Evolutionary conservation across 2,888 invertebrate species (phyloP).

Genomic region (Macaria notata): DNA sequence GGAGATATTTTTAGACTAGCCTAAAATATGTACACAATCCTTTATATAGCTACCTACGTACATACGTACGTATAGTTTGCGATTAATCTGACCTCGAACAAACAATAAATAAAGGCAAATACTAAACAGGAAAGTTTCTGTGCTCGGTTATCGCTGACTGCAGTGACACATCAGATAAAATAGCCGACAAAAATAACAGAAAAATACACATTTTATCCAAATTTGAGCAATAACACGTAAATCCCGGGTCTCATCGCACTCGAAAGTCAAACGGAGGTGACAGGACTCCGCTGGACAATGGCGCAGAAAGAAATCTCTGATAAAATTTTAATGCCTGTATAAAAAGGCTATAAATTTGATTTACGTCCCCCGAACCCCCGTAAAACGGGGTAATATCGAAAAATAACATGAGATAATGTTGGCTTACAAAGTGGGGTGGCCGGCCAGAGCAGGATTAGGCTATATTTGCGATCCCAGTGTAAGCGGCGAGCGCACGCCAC

Average conservation of each 20-base stretch:
- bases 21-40: no score
- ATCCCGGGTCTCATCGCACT: constrained; percentile 44
- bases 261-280: constrained; percentile 57
- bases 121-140: no score
- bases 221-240: constrained; percentile 29
- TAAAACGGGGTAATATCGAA: constrained; percentile 79
- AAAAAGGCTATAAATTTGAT: constrained; percentile 81
- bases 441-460: constrained; percentile 57
- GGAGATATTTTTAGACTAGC: no score
- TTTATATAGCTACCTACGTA: no score
- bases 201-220: constrained; percentile 7
- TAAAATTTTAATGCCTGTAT: constrained; percentile 81
- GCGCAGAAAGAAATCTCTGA: constrained; percentile 75
- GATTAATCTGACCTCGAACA: no score
- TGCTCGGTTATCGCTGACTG: neutral
- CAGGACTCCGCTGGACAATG: constrained; percentile 67
- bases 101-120: no score
- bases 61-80: no score
- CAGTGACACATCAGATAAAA: constrained; percentile 11
- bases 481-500: constrained; percentile 29
- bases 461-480: constrained; percentile 52
- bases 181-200: constrained; percentile 5
- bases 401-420: constrained; percentile 79
- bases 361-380: constrained; percentile 69
- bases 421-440: constrained; percentile 66